A percentile compares a stretch with the other conserved stretches of the same genome.
These are phyloP conservation scores for Drosophila mayaguana DNA, from an alignment of 2,888 invertebrate species.

Conservation along the genomic window DNA sequence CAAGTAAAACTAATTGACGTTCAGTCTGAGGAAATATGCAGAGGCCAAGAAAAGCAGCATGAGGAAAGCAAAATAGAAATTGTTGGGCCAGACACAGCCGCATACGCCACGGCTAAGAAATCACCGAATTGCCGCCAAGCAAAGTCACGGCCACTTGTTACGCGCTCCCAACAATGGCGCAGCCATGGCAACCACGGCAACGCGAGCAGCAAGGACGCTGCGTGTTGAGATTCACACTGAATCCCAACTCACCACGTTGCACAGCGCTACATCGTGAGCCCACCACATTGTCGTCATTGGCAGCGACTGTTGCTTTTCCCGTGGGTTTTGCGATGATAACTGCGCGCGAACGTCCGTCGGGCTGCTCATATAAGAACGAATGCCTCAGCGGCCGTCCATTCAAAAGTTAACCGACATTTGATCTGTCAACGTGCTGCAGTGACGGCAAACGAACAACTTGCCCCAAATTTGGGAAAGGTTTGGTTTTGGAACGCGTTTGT, in stretches of 20 bases:
- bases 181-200: conserved; percentile 10
- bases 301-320: conserved; percentile 40
- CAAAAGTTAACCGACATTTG: conserved; percentile 84
- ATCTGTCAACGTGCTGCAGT: conserved; percentile 79
- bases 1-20: no score
- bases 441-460: conserved; percentile 25
- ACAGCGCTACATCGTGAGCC: not conserved
- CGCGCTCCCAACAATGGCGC: conserved; percentile 31
- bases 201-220: conserved; percentile 20
- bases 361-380: conserved; percentile 78
- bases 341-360: conserved; percentile 47
- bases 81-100: not conserved
- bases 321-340: conserved; percentile 67
- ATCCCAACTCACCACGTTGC: conserved; percentile 49
- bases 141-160: conserved; percentile 72
- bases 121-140: conserved; percentile 30
- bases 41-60: no score
- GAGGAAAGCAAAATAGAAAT: no score
- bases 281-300: conserved; percentile 60
- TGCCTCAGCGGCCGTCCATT: conserved; percentile 73
- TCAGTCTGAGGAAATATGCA: no score
- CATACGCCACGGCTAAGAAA: conserved; percentile 9
- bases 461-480: conserved; percentile 12
- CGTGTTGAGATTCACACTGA: conserved; percentile 40
- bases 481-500: conserved; percentile 23